A percentile compares a stretch with the other conserved stretches of the same genome.
These are phyloP conservation scores for Dendrocincla fuliginosa DNA, from an alignment of 2,797 vertebrate species.

Conservation along the genomic window DNA sequence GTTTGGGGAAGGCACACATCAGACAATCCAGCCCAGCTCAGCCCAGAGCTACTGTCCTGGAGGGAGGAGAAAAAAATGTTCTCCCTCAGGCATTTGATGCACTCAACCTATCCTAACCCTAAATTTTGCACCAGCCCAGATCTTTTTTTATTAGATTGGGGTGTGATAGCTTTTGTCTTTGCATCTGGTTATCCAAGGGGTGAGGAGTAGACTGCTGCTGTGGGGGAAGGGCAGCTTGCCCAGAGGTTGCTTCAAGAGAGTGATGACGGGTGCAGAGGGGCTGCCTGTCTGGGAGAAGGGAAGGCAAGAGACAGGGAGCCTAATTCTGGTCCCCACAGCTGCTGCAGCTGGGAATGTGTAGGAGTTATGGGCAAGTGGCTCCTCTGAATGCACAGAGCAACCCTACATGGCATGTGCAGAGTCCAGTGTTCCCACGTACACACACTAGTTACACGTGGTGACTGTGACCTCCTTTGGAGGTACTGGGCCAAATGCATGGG, in stretches of 20 bases:
- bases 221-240: background rate
- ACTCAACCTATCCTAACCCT: background rate
- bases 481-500: background rate
- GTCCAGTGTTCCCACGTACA: accelerated
- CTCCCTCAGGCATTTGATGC: background rate
- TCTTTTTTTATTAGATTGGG: background rate
- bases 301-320: accelerated
- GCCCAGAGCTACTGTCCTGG: background rate
- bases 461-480: background rate
- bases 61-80: background rate
- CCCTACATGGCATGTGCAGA: background rate
- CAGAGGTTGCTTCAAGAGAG: background rate
- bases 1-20: background rate
- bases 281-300: background rate
- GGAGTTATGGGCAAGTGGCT: background rate
- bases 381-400: background rate
- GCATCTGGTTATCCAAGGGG: background rate
- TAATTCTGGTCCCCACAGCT: background rate
- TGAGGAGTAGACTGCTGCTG: background rate
- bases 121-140: background rate
- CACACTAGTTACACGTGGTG: accelerated
- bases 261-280: background rate
- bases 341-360: background rate
- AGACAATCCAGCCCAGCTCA: background rate
- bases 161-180: background rate